Evolutionary conservation across 2,797 vertebrate species (phyloP), one percentile per base, ranked within the genome.

Genomic region (Sphenodon punctatus): DNA sequence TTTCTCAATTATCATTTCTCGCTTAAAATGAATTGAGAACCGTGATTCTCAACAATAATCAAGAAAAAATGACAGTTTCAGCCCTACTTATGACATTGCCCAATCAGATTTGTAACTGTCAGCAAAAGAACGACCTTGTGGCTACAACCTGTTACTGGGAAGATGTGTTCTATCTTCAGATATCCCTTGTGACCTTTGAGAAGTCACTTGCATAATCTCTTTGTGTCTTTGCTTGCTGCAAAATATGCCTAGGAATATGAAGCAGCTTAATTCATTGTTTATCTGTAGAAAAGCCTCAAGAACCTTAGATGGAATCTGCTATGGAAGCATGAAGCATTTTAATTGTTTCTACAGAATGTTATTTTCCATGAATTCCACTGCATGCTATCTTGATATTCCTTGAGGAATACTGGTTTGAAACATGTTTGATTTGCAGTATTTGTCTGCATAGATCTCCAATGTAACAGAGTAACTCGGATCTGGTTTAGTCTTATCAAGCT

Each of bases 231-330:
- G 53, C 39, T 39, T 10, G 34, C 71, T 67, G 30, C 25, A 64
- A 65, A 77, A 61, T 10, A 38, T 55, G 34, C 43, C 13, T 16
- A n/a, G 45, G n/a, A 39, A 12, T 39, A 39, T 39, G 12, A 39
- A 39, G 39, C 12, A 72, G 3, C 19, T 53, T 19, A 69, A 58
- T 42, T 45, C 73, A 30, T 1, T 4, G 25, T 19, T 78, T 0
- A 0, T 27, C 63, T 41, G n/a, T 8, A 22, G 23, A 30, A 19
- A 60, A 25, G 39, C 6, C 79, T 43, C 67, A 36, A 63, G 43
- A 56, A 38, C 49, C 14, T 11, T 9, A 27, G 10, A 45, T 0
- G 0, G 7, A 5, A 9, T 1, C 2, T 13, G 30, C 10, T 66
- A 20, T 34, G 55, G 82, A 69, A 75, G 75, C n/a, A n/a, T n/a